Percentiles rank a stretch among this genome's conserved stretches.
Conservation (phyloP, 2,797 vertebrate genomes). For the Sebastes paucispinis region DNA sequence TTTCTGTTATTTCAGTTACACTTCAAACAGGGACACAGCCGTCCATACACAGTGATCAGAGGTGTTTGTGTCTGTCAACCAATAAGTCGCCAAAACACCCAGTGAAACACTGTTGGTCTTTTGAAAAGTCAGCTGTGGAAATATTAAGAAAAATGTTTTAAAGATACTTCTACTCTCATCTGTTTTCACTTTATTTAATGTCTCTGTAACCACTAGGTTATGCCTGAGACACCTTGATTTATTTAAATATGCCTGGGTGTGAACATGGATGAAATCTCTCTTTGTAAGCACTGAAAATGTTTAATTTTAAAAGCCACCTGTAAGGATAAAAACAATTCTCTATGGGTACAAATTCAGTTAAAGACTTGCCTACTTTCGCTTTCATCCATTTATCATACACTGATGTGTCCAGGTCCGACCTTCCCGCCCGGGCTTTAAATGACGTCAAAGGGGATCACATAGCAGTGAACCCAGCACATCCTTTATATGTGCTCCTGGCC, state of each 20-base stretch:
- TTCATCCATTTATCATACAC: slow-evolving; percentile 42
- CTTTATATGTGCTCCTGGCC: slow-evolving; percentile 49
- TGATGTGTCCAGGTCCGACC: not conserved
- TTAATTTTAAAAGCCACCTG: slow-evolving; percentile 7
- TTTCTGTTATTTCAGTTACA: slow-evolving; percentile 21
- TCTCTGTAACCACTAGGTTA: not conserved
- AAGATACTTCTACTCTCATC: not conserved
- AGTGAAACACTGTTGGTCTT: not conserved
- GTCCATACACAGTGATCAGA: slow-evolving; percentile 8
- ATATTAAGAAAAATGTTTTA: not conserved
- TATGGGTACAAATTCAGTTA: slow-evolving; percentile 9
- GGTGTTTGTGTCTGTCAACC: slow-evolving; percentile 20
- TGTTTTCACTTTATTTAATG: not conserved
- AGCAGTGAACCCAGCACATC: slow-evolving; percentile 34
- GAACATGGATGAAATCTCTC: not conserved
- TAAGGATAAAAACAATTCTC: not conserved
- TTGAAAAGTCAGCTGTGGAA: not conserved
- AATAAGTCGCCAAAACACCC: not conserved
- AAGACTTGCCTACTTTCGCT: slow-evolving; percentile 23
- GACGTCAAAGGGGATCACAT: slow-evolving; percentile 46
- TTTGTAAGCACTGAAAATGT: not conserved
- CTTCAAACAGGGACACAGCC: not conserved
- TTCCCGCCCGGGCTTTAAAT: not conserved
- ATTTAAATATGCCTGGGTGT: not conserved
- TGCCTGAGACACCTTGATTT: not conserved